A percentile compares a stretch with the other conserved stretches of the same genome.
phyloP scores from a whole-genome alignment of 1,140 invertebrate genomes.

The Drosophila kurseongensis region DNA sequence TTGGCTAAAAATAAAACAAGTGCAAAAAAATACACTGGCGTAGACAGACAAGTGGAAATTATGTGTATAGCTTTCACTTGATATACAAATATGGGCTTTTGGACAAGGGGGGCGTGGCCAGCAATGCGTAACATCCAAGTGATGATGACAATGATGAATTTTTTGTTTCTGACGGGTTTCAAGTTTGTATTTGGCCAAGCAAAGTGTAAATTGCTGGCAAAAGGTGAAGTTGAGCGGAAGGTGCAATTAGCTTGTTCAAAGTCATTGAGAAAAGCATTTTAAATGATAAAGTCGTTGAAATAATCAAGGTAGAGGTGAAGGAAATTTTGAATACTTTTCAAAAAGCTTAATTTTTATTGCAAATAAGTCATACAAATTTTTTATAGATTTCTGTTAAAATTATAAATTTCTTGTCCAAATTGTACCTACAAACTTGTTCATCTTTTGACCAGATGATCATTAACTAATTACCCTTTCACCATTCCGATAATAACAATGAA shows the following conservation, averaged over 20 bases:
- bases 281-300: background rate
- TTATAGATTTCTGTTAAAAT: too few species aligned
- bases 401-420: too few species aligned
- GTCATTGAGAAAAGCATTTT: background rate
- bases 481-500: slow-evolving; percentile 14
- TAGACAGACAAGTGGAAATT: slow-evolving; percentile 51
- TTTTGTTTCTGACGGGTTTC: slow-evolving; percentile 25
- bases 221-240: slow-evolving; percentile 26
- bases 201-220: slow-evolving; percentile 34
- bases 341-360: too few species aligned
- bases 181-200: slow-evolving; percentile 21
- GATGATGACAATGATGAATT: slow-evolving; percentile 56
- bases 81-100: slow-evolving; percentile 66
- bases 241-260: slow-evolving; percentile 39
- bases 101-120: slow-evolving; percentile 48
- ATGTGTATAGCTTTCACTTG: slow-evolving; percentile 75
- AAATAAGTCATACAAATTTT: too few species aligned
- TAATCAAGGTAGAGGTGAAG: background rate
- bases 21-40: slow-evolving; percentile 32
- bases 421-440: background rate
- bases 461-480: slow-evolving; percentile 33
- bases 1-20: slow-evolving; percentile 62
- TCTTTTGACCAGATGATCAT: background rate
- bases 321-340: too few species aligned
- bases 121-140: slow-evolving; percentile 59